Base-by-base conservation (phyloP, 2,888 invertebrate genomes). In the Endomychus coccineus region DNA sequence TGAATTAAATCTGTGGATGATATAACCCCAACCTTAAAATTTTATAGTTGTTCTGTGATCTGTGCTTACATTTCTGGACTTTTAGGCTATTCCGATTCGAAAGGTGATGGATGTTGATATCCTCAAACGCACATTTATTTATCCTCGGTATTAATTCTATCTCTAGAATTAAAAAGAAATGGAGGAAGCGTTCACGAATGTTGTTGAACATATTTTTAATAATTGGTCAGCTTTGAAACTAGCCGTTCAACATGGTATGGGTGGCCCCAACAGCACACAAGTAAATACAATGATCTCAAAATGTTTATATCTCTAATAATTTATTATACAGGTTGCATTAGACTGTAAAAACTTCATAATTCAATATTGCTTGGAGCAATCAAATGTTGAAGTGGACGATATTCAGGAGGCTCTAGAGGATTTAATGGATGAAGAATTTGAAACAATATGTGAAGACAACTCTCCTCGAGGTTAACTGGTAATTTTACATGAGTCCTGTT, bases 161-260 rank as follows among this genome's bases (percentile, higher is more conserved):
- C n/a, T n/a, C n/a, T n/a, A n/a, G n/a, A n/a, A n/a, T n/a, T n/a
- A n/a, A n/a, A n/a, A n/a, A n/a, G n/a, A 39, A 33, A 53, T 58
- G 52, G 55, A 56, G 36, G 70, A 71, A 50, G 66, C 69, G 24
- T 79, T 79, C 55, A 72, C 71, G 44, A 68, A 71, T 39, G 68
- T 78, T 46, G 77, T 83, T 4, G 77, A 80, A 55, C 71, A 75
- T 51, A 71, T 83, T 28, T 74, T 83, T 39, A 80, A 77, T 51
- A 79, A 79, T 55, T 83, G 83, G 83, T 78, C 80, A 11, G 80
- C 78, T 3, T 59, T 83, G 16, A 75, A 76, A 50, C 61, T 83
- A 16, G 81, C 81, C 17, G 81, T 83, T 1, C 80, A 83, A 61
- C 79, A 83, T 73, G 78, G 77, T 47, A 78, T 80, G 78, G 81